Conservation (phyloP, 2,113 vertebrate genomes). For the Ceyx margarethae region DNA sequence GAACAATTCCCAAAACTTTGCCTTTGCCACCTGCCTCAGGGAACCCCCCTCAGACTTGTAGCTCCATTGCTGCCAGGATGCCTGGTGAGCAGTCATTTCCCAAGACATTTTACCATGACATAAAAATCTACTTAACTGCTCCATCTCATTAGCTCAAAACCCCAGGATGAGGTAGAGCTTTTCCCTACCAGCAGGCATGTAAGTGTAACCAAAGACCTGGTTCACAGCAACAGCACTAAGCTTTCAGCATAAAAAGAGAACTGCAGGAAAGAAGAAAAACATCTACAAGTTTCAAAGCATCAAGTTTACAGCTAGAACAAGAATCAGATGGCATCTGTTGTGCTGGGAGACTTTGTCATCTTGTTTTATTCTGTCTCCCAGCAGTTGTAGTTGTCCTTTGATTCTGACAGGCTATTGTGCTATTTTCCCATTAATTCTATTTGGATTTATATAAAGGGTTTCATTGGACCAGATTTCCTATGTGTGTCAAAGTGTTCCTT, state of each 20-base stretch:
- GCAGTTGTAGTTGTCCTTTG: neutral
- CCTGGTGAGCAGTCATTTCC: neutral
- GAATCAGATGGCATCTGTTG: neutral
- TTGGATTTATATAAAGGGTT: neutral
- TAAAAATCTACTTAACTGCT: neutral
- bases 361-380: conserved; percentile 8
- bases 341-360: neutral
- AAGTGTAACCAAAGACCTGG: neutral
- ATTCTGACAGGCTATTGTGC: neutral
- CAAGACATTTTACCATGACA: neutral
- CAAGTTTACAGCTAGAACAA: neutral
- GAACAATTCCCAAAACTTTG: neutral
- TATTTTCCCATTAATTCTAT: neutral
- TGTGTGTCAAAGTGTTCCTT: neutral
- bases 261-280: neutral
- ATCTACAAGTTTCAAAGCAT: neutral
- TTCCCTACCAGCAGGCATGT: neutral
- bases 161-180: neutral
- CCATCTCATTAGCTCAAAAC: neutral
- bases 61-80: neutral
- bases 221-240: neutral
- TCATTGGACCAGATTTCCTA: neutral
- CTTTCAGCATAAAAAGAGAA: neutral
- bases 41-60: neutral
- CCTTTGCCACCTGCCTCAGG: neutral